Evolutionary conservation across 2,113 vertebrate species (phyloP).

Genomic region (Anarhynchus alexandrinus): DNA sequence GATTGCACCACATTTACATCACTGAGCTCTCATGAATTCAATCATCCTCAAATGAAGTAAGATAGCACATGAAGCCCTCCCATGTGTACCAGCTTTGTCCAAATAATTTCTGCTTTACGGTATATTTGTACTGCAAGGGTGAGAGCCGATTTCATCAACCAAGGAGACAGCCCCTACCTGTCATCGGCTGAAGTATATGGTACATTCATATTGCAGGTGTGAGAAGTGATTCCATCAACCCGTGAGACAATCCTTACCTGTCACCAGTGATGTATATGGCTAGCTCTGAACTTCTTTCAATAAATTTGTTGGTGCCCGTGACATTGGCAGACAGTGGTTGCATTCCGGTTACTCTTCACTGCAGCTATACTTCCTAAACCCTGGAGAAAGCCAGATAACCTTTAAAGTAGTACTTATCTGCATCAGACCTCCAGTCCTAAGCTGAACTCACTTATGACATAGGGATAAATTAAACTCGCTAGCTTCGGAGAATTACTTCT

Average conservation of each 20-base stretch:
- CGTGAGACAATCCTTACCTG: neutral
- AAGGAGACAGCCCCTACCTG: neutral
- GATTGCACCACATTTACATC: neutral
- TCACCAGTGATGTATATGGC: neutral
- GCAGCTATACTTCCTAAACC: neutral
- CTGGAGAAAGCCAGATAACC: slow-evolving; percentile 6
- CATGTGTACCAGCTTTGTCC: neutral
- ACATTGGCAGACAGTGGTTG: neutral
- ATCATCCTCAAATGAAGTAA: neutral
- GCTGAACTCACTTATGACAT: neutral
- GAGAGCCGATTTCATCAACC: neutral
- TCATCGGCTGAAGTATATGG: neutral
- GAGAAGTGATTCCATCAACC: neutral
- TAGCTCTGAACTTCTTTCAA: neutral
- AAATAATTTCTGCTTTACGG: neutral
- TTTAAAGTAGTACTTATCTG: slow-evolving; percentile 6
- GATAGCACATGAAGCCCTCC: neutral
- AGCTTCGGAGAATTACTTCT: slow-evolving; percentile 31
- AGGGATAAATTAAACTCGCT: slow-evolving; percentile 35
- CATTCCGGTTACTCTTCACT: neutral
- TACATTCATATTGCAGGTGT: neutral
- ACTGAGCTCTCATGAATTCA: neutral
- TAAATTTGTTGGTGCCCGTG: neutral
- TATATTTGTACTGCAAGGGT: neutral
- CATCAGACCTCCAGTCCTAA: neutral